Evolutionary conservation across 2,888 invertebrate genomes (phyloP), one percentile per base, ranked within the genome.

Genomic region (Acanthococcus lagerstroemiae): DNA sequence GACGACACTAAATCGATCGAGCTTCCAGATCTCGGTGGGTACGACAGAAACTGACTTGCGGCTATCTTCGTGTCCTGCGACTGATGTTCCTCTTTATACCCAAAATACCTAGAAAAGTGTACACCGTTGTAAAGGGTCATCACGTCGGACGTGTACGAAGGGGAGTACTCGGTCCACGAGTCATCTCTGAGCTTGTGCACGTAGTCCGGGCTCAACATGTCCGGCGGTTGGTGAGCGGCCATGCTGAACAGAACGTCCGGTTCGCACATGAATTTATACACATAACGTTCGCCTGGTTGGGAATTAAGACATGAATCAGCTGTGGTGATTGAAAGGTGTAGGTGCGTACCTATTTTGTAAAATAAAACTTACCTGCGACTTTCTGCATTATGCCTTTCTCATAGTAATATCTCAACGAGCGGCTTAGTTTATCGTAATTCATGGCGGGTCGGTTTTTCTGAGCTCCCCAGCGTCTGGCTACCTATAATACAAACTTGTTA

Each of bases 301-400:
- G n/a, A n/a, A n/a, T n/a, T n/a, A n/a, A n/a, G n/a, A n/a, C n/a
- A n/a, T n/a, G n/a, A n/a, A n/a, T n/a, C n/a, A n/a, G n/a, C n/a
- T n/a, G n/a, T n/a, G n/a, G n/a, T n/a, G n/a, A n/a, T n/a, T n/a
- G n/a, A n/a, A n/a, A n/a, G n/a, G n/a, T n/a, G n/a, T n/a, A n/a
- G n/a, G n/a, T n/a, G n/a, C n/a, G n/a, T n/a, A n/a, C n/a, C n/a
- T n/a, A n/a, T n/a, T n/a, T n/a, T n/a, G n/a, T n/a, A n/a, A n/a
- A n/a, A n/a, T n/a, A 37, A 6, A 27, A 67, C 69, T 72, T 77
- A 82, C 89, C 93, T 66, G 92, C 90, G 0, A 95, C 95, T 77
- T 95, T 95, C 78, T 95, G 95, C 94, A 95, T 95, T 73, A 95
- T 95, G n/a, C 95, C 95, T 76, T 95, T 95, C 77, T 95, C 95